Evolutionary conservation across 2,888 invertebrate species (phyloP).

Genomic region (Cataglyphis altisquamis): DNA sequence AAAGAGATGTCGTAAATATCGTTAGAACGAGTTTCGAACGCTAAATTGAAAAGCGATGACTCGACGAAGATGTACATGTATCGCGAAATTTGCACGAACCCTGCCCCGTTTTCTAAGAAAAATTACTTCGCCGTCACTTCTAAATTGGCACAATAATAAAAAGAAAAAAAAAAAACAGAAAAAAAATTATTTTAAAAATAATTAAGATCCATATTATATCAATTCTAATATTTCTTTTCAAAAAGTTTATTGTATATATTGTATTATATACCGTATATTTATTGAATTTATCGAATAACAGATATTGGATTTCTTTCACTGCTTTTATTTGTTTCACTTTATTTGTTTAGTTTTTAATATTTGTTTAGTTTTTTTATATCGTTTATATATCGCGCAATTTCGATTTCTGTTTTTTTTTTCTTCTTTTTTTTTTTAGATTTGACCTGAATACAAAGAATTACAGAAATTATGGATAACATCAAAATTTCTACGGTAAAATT

Average conservation of each 20-base stretch:
- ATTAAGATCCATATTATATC: neutral
- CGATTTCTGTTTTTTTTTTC: neutral
- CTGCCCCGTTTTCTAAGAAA: neutral
- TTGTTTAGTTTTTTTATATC: neutral
- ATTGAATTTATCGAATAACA: neutral
- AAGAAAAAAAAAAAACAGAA: neutral
- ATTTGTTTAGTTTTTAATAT: constrained; percentile 4
- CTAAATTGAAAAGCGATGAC: constrained; percentile 44
- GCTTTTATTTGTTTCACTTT: neutral
- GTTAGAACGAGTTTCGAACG: constrained; percentile 13
- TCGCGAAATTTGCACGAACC: neutral
- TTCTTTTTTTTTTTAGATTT: neutral
- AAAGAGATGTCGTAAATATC: constrained; percentile 33
- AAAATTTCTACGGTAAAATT: neutral
- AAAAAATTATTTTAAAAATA: neutral
- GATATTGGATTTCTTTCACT: neutral
- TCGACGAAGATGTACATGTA: constrained; percentile 14
- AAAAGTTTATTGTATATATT: neutral
- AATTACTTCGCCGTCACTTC: neutral
- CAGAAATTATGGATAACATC: neutral
- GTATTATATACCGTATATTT: neutral
- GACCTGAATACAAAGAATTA: neutral
- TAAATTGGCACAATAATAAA: neutral
- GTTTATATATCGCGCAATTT: neutral
- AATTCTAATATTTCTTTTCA: neutral